These are phyloP conservation scores for Halictus ligatus DNA, from an alignment of 2,888 invertebrate genomes.

Conservation along the genomic window DNA sequence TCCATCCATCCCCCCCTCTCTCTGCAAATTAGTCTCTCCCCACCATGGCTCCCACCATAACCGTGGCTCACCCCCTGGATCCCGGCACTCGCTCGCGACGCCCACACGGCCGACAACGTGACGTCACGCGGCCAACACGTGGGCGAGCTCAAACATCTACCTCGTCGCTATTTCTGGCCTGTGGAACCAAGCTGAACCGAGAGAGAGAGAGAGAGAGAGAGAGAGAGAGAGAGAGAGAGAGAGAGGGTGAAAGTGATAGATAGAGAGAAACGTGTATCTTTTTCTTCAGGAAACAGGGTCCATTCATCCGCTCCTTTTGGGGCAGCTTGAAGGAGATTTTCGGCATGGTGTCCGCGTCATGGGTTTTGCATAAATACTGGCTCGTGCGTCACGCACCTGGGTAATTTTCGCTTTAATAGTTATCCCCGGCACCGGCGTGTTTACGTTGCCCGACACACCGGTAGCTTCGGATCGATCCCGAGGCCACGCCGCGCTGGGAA, in stretches of 20 bases:
- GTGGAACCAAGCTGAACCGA: constrained; percentile 19
- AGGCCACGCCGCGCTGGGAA: constrained; percentile 13
- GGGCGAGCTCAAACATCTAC: constrained; percentile 82
- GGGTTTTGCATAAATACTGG: constrained; percentile 8
- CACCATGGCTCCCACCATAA: background rate
- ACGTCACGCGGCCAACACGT: constrained; percentile 82
- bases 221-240: background rate
- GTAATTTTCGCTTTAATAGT: constrained; percentile 27
- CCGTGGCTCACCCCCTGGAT: constrained; percentile 76
- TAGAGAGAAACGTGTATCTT: background rate
- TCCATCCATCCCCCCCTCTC: background rate
- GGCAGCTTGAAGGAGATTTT: constrained; percentile 9
- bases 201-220: background rate
- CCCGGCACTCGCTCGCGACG: constrained; percentile 65
- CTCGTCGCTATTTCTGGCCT: constrained; percentile 70
- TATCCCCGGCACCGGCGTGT: constrained; percentile 23
- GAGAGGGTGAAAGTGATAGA: background rate
- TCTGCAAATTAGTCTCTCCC: constrained; percentile 1
- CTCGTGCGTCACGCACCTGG: constrained; percentile 29
- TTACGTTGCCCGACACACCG: constrained; percentile 28
- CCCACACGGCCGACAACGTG: constrained; percentile 84
- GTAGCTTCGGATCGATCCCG: constrained; percentile 33
- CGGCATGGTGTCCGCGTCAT: background rate
- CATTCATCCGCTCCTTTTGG: constrained; percentile 26
- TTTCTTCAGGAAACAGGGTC: background rate